These are phyloP conservation scores for Smutsia gigantea DNA, from an alignment of 2,797 vertebrate genomes.

Conservation along the genomic window DNA sequence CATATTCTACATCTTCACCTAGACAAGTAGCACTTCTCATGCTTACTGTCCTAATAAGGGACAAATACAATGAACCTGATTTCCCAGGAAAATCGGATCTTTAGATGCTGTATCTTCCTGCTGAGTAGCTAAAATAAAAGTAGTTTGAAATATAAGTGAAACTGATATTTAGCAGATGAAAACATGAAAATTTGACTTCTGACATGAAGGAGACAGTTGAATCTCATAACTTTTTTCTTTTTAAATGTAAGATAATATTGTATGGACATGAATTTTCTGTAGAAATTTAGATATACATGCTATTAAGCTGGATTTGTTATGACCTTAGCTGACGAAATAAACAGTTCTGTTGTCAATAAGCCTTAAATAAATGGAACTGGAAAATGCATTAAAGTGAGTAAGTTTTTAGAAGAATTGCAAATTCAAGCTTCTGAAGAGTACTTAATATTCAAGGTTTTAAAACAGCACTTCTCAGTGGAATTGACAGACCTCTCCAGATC, in stretches of 20 bases:
- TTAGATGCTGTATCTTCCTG: background rate
- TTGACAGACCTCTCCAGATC: background rate
- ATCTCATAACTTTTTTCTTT: background rate
- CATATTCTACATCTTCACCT: background rate
- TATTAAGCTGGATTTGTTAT: conserved; percentile 73
- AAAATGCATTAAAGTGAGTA: conserved; percentile 15
- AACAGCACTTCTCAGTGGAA: background rate
- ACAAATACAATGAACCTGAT: background rate
- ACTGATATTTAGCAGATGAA: conserved; percentile 41
- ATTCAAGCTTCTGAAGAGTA: background rate
- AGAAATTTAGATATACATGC: conserved; percentile 50
- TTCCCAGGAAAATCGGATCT: background rate
- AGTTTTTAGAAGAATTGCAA: conserved; percentile 32
- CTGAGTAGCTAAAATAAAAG: background rate
- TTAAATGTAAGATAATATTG: background rate
- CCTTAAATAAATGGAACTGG: conserved; percentile 42
- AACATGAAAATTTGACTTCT: conserved; percentile 47
- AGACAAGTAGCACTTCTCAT: background rate
- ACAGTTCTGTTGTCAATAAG: conserved; percentile 65
- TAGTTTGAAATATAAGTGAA: background rate
- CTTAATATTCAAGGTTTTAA: background rate
- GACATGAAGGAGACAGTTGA: background rate
- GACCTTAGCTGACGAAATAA: conserved; percentile 77
- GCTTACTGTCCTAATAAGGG: background rate
- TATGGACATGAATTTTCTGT: conserved; percentile 3